phyloP scores from a whole-genome alignment of 2,888 invertebrate genomes.

The Habrosyne pyritoides region DNA sequence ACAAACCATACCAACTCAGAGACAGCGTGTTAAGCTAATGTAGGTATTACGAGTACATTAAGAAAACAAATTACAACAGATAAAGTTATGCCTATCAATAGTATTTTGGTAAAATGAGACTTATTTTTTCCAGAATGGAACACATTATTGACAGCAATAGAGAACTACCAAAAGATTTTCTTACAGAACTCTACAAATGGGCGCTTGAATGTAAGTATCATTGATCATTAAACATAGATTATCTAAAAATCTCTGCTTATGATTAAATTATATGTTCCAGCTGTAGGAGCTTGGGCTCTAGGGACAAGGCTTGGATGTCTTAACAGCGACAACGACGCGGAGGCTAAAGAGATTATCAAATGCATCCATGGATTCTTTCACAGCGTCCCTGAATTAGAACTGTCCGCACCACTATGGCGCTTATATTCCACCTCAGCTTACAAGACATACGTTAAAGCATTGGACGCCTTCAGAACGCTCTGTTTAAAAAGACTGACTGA shows the following conservation, averaged over 20 bases:
- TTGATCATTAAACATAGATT: constrained; percentile 21
- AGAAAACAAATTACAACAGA: constrained; percentile 1
- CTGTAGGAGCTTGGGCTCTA: constrained; percentile 91
- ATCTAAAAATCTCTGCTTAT: too few relatives aligned
- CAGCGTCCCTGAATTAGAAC: constrained; percentile 89
- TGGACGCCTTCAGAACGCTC: constrained; percentile 88
- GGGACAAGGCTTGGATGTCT: constrained; percentile 92
- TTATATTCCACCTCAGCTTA: constrained; percentile 88
- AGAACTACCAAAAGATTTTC: constrained; percentile 87
- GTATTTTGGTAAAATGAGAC: constrained; percentile 15
- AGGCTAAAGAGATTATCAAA: constrained; percentile 90
- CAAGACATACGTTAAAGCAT: constrained; percentile 87
- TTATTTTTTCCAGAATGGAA: constrained; percentile 84
- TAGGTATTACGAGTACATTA: background rate
- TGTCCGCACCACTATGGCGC: constrained; percentile 90
- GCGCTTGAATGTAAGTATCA: constrained; percentile 89
- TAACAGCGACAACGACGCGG: constrained; percentile 85
- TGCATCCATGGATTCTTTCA: constrained; percentile 90
- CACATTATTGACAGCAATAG: constrained; percentile 81
- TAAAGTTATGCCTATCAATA: constrained; percentile 11
- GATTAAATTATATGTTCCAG: constrained; percentile 62
- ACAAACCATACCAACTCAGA: constrained; percentile 14
- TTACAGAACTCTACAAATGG: constrained; percentile 91
- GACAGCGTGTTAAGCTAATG: constrained; percentile 14
- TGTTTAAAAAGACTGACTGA: constrained; percentile 73